phyloP scores from a whole-genome alignment of 2,113 vertebrate genomes.

The Strix uralensis region DNA sequence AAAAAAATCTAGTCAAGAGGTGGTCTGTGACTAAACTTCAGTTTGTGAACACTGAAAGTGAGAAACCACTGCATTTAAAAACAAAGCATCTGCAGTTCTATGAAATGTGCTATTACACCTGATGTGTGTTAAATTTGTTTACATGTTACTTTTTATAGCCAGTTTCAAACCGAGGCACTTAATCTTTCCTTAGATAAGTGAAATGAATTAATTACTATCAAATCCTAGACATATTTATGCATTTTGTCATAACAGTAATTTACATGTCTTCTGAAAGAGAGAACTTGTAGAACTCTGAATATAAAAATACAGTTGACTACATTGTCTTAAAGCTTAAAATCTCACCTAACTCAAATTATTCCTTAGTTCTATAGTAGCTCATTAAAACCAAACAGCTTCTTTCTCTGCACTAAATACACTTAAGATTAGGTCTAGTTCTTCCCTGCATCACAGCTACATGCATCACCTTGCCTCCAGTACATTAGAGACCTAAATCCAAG shows the following conservation, averaged over 20 bases:
- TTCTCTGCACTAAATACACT: not conserved
- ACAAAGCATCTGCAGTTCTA: not conserved
- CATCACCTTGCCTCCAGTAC: not conserved
- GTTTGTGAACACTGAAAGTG: not conserved
- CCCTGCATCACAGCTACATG: not conserved
- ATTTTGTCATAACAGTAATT: conserved; percentile 57
- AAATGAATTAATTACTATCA: conserved; percentile 44
- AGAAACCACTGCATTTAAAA: conserved; percentile 10
- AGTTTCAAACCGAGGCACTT: not conserved
- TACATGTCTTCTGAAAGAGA: not conserved
- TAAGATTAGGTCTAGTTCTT: not conserved
- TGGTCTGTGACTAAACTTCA: not conserved
- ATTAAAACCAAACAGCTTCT: not conserved
- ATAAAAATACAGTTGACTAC: not conserved
- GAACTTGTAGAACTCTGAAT: not conserved
- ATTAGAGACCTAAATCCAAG: not conserved
- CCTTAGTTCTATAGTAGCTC: not conserved
- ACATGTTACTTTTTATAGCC: conserved; percentile 19
- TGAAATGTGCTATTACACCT: not conserved
- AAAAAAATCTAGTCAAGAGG: not conserved
- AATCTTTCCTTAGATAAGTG: conserved; percentile 2
- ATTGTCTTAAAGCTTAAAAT: conserved; percentile 23
- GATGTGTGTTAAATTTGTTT: conserved; percentile 22
- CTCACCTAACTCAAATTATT: not conserved
- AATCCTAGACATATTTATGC: conserved; percentile 20